Evolutionary conservation across 2,888 invertebrate species (phyloP).

Genomic region (Acronicta leporina): DNA sequence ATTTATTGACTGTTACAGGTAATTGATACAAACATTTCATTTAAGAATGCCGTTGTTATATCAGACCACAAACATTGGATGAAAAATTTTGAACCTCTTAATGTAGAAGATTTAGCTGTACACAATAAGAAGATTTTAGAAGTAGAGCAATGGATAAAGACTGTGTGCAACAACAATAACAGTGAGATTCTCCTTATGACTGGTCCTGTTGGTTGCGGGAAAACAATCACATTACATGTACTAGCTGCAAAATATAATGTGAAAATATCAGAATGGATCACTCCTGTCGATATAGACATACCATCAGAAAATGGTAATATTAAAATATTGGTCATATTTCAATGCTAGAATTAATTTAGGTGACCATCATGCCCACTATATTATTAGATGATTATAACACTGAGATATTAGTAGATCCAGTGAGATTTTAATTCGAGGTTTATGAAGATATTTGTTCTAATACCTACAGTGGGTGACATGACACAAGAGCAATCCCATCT

Average conservation of each 20-base stretch:
- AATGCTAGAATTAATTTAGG: no score
- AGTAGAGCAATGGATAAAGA: slow-evolving; percentile 91
- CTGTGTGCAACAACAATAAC: slow-evolving; percentile 65
- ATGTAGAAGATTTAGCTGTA: slow-evolving; percentile 91
- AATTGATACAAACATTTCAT: slow-evolving; percentile 17
- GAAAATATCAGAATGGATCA: slow-evolving; percentile 94
- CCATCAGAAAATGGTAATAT: slow-evolving; percentile 87
- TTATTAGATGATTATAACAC: no score
- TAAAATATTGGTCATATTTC: no score
- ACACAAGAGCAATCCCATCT: no score
- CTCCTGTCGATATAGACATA: slow-evolving; percentile 92
- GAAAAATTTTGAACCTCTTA: slow-evolving; percentile 89
- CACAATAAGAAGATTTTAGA: slow-evolving; percentile 93
- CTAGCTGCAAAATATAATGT: slow-evolving; percentile 90
- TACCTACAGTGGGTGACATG: no score
- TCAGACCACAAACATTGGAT: slow-evolving; percentile 87
- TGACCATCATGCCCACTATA: no score
- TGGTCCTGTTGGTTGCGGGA: slow-evolving; percentile 96
- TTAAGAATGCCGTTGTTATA: slow-evolving; percentile 50
- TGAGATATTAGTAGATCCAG: no score
- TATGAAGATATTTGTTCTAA: no score
- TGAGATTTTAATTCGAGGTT: no score
- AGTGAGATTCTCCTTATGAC: slow-evolving; percentile 91
- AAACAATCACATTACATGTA: slow-evolving; percentile 92
- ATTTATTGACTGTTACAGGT: slow-evolving; percentile 18